Evolutionary conservation across 2,797 vertebrate genomes (phyloP).

Genomic region (Dermochelys coriacea): DNA sequence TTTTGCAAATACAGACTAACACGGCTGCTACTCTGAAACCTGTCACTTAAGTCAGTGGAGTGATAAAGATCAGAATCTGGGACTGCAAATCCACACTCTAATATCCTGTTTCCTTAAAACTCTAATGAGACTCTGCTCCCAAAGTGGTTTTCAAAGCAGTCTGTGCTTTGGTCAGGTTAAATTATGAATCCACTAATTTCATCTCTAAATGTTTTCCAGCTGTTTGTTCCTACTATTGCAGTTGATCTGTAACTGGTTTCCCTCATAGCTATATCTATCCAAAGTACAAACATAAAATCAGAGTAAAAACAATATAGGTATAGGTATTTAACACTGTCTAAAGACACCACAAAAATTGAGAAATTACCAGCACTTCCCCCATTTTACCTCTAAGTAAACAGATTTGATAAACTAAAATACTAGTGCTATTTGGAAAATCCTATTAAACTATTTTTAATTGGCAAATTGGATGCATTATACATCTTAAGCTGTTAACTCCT

Average conservation of each 20-base stretch:
- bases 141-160: background rate
- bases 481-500: rapidly evolving
- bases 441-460: too few relatives aligned
- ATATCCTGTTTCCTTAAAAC: background rate
- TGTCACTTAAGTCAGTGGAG: rapidly evolving
- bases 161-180: background rate
- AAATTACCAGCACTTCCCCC: too few relatives aligned
- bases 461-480: background rate
- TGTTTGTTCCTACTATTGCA: background rate
- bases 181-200: rapidly evolving
- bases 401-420: background rate
- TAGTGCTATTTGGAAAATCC: background rate
- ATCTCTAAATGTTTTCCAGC: background rate
- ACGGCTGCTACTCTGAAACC: too few relatives aligned
- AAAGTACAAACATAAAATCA: background rate
- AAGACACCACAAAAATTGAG: background rate
- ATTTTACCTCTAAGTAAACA: too few relatives aligned
- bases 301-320: background rate
- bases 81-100: background rate
- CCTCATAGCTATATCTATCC: background rate
- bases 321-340: rapidly evolving
- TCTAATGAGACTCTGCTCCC: background rate
- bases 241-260: background rate
- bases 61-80: background rate
- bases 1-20: too few relatives aligned